Evolutionary conservation across 2,888 invertebrate genomes (phyloP).

Genomic region (Actias luna): DNA sequence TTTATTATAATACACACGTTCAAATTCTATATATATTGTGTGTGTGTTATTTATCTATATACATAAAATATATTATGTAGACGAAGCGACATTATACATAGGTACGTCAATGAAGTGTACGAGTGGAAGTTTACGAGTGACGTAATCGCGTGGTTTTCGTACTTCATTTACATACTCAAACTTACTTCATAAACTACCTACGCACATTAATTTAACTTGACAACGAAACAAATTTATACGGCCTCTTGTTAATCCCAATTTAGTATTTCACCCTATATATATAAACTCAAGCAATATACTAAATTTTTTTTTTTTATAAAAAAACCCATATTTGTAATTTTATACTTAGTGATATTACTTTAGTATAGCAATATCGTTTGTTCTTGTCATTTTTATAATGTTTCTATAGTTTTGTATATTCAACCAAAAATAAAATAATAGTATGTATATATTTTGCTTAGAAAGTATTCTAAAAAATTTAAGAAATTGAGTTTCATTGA

Average conservation of each 20-base stretch:
- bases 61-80: no score
- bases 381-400: no score
- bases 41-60: no score
- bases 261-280: not conserved
- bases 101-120: not conserved
- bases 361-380: no score
- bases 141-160: slow-evolving; percentile 13
- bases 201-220: slow-evolving; percentile 45
- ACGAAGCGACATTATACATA: not conserved
- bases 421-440: no score
- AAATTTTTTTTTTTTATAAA: not conserved
- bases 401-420: no score
- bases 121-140: not conserved
- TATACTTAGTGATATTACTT: no score
- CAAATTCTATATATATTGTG: no score
- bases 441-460: not conserved
- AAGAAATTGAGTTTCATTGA: not conserved
- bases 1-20: not conserved
- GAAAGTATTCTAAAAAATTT: not conserved
- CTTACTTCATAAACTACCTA: slow-evolving; percentile 24
- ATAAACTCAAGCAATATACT: not conserved
- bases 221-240: slow-evolving; percentile 35
- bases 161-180: slow-evolving; percentile 27
- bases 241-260: slow-evolving; percentile 25
- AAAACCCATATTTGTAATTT: not conserved